Evolutionary conservation across 92 coral and sea anemone species (phyloP).

Genomic region (Porites cylindrica): DNA sequence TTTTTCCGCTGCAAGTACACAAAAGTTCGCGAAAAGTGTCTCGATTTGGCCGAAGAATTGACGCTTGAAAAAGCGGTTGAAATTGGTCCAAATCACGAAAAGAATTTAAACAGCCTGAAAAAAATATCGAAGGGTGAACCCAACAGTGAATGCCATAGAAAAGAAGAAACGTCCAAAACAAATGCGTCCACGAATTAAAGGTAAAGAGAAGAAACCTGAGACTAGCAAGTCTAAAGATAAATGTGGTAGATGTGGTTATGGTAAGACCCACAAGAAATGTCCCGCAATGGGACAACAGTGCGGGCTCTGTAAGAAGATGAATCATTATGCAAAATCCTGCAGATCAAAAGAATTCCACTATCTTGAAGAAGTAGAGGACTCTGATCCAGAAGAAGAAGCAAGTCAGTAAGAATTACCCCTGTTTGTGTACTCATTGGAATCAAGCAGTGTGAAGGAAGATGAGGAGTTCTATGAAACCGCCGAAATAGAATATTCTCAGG

Average conservation of each 20-base stretch:
- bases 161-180: background rate
- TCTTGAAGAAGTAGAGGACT: constrained; percentile 11
- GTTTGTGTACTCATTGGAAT: background rate
- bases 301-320: constrained; percentile 35
- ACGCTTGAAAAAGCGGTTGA: constrained; percentile 14
- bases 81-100: constrained; percentile 12
- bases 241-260: constrained; percentile 40
- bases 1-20: background rate
- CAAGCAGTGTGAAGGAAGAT: background rate
- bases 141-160: background rate
- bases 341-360: constrained; percentile 29
- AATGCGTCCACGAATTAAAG: constrained; percentile 10
- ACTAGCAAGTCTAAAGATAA: background rate
- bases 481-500: background rate
- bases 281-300: constrained; percentile 50
- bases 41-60: constrained; percentile 6
- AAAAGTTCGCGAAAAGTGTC: constrained; percentile 17
- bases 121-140: constrained; percentile 19
- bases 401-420: background rate
- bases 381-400: background rate
- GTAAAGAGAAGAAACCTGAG: background rate
- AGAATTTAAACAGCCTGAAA: constrained; percentile 10
- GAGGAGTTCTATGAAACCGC: background rate
- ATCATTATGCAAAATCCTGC: constrained; percentile 3
- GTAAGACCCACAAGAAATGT: constrained; percentile 36